A percentile compares a stretch with the other conserved stretches of the same genome.
phyloP scores from a whole-genome alignment of 2,888 invertebrate species.

The Vandiemenella viatica region DNA sequence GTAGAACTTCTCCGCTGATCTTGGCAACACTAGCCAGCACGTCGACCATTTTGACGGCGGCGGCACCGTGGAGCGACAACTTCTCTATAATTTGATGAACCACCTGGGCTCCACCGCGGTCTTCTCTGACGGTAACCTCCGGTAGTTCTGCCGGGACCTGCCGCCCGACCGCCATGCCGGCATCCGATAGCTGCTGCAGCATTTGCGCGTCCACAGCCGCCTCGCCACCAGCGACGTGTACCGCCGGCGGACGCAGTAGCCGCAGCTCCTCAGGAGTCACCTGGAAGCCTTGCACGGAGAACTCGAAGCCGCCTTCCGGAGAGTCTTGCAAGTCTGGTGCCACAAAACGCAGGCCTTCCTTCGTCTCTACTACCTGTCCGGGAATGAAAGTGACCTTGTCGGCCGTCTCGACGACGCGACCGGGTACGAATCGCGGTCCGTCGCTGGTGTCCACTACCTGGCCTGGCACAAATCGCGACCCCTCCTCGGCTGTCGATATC shows the following conservation, averaged over 20 bases:
- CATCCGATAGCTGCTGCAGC: constrained; percentile 48
- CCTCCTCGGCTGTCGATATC: constrained; percentile 45
- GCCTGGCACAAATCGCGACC: constrained; percentile 44
- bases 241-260: constrained; percentile 28
- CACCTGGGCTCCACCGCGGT: constrained; percentile 3
- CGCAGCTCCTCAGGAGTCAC: constrained; percentile 34
- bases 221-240: constrained; percentile 28
- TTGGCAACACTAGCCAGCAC: constrained; percentile 28
- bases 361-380: constrained; percentile 35
- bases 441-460: constrained; percentile 58
- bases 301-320: constrained; percentile 46
- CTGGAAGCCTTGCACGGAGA: constrained; percentile 53
- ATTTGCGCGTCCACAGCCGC: constrained; percentile 47
- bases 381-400: constrained; percentile 32
- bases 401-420: constrained; percentile 33
- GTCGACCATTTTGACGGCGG: constrained; percentile 31
- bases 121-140: constrained; percentile 35
- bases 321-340: constrained; percentile 52
- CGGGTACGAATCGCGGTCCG: constrained; percentile 45
- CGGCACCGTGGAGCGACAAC: constrained; percentile 26
- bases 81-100: constrained; percentile 20
- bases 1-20: constrained; percentile 25
- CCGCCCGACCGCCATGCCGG: constrained; percentile 50
- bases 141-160: constrained; percentile 45
- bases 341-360: constrained; percentile 43